Evolutionary conservation across 2,888 invertebrate genomes (phyloP).

Genomic region (Venusia cambrica): DNA sequence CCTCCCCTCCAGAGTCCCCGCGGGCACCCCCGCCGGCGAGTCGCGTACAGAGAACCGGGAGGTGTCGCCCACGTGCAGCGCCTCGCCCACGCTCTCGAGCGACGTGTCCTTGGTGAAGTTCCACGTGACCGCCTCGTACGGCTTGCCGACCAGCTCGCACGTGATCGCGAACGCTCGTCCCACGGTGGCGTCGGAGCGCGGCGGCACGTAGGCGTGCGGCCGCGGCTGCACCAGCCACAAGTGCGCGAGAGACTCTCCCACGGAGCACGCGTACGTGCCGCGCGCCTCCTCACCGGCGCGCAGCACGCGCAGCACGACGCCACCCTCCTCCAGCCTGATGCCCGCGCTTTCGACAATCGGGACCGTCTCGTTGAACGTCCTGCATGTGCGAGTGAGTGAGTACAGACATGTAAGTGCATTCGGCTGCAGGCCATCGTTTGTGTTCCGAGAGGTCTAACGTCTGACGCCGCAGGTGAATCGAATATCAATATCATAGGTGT

Average conservation of each 20-base stretch:
- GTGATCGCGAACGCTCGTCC: slow-evolving; percentile 89
- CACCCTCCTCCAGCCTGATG: slow-evolving; percentile 51
- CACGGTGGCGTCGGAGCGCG: slow-evolving; percentile 87
- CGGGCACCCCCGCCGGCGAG: slow-evolving; percentile 78
- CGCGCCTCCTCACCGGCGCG: slow-evolving; percentile 78
- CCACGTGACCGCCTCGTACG: too few species aligned
- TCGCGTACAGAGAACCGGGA: too few species aligned
- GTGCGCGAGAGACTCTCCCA: slow-evolving; percentile 27
- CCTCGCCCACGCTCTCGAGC: slow-evolving; percentile 32
- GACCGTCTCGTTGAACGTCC: too few species aligned
- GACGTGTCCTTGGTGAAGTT: too few species aligned
- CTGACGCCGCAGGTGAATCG: too few species aligned
- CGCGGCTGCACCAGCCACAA: slow-evolving; percentile 65
- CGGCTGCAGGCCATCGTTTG: too few species aligned
- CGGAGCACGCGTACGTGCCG: slow-evolving; percentile 84
- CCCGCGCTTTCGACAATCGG: too few species aligned
- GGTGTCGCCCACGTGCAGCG: slow-evolving; percentile 75
- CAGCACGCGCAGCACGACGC: slow-evolving; percentile 54
- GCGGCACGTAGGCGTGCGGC: slow-evolving; percentile 80
- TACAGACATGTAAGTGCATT: too few species aligned
- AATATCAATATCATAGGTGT: too few species aligned
- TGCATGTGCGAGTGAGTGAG: too few species aligned
- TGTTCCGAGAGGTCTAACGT: too few species aligned
- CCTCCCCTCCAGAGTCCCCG: slow-evolving; percentile 84
- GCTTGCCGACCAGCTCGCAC: slow-evolving; percentile 86